Base-by-base conservation (phyloP, 1,140 invertebrate genomes). In the Drosophila bocki region DNA sequence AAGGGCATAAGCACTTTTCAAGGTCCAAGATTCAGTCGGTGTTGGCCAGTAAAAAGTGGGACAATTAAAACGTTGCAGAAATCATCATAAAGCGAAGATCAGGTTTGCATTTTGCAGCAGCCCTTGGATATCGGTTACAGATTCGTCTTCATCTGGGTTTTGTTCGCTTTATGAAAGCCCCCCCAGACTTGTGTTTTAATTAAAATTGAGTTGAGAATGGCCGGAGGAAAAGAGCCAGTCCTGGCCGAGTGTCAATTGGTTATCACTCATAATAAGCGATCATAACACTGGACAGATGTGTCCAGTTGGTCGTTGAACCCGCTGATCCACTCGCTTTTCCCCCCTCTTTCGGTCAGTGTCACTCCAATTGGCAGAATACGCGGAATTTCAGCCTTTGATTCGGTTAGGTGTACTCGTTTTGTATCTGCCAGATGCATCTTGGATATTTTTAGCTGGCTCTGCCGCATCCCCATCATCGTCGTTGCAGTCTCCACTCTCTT, bases 241-340 rank as follows among this genome's bases (percentile, higher is more conserved):
- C 70, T 63, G 70, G 33, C 32, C 53, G 17, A 53, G 60, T 72
- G 79, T 71, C 79, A 78, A 72, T 72, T 78, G 61, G 79, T 77
- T 78, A 82, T 82, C 72, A 82, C 72, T 82, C 67, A 71, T 77
- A 82, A 82, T 79, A 78, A 71, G 68, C 59, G 68, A 42, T 54
- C 67, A 37, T 54, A 56, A 56, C 8, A 35, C 53, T 56, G 53
- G 53, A 56, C 35, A 39, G 26, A 54, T 50, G 68, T 42, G 33
- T 62, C 32, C 26, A 29, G 26, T 29, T 29, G 26, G 26, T 29
- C 33, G 58, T 71, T 84, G 76, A 83, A 84, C 81, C 57, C 22
- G 11, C 19, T 22, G 32, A 13, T 12, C 29, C 17, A 19, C 35
- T 44, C 32, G 7, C 5, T 17, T 19, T 35, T 50, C 35, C 15